Conservation (phyloP, 2,888 invertebrate genomes). For the Dermolepida albohirtum region DNA sequence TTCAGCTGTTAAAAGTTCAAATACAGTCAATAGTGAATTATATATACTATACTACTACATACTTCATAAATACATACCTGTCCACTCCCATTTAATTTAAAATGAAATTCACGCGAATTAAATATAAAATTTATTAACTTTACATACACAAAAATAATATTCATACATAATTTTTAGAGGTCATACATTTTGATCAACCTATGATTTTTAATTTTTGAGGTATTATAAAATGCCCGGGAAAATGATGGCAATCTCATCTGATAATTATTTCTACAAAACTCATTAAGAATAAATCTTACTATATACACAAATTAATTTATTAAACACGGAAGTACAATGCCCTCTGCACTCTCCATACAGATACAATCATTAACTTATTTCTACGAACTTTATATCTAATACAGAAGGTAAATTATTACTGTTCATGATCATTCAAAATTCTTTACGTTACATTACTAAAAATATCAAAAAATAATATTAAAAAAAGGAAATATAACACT, state of each 20-base stretch:
- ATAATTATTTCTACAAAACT: conserved; percentile 4
- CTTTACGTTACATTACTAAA: conserved; percentile 42
- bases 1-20: too few species aligned
- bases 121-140: conserved; percentile 37
- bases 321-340: conserved; percentile 59
- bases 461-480: conserved; percentile 45
- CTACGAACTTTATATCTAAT: conserved; percentile 56
- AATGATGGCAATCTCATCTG: conserved; percentile 22
- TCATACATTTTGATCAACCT: conserved; percentile 26
- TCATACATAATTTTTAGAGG: conserved; percentile 33
- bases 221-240: conserved; percentile 19
- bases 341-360: conserved; percentile 53
- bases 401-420: conserved; percentile 51
- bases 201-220: conserved; percentile 11
- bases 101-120: conserved; percentile 13
- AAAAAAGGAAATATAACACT: conserved; percentile 42
- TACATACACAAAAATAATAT: conserved; percentile 34
- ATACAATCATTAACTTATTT: conserved; percentile 58
- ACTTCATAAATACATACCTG: conserved; percentile 18
- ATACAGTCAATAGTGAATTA: too few species aligned
- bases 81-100: background rate
- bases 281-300: conserved; percentile 43
- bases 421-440: conserved; percentile 41
- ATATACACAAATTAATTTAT: conserved; percentile 58
- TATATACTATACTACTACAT: background rate